A percentile compares a stretch with the other conserved stretches of the same genome.
Evolutionary conservation across 2,888 invertebrate species (phyloP).

Genomic region (Melanotus villosus): DNA sequence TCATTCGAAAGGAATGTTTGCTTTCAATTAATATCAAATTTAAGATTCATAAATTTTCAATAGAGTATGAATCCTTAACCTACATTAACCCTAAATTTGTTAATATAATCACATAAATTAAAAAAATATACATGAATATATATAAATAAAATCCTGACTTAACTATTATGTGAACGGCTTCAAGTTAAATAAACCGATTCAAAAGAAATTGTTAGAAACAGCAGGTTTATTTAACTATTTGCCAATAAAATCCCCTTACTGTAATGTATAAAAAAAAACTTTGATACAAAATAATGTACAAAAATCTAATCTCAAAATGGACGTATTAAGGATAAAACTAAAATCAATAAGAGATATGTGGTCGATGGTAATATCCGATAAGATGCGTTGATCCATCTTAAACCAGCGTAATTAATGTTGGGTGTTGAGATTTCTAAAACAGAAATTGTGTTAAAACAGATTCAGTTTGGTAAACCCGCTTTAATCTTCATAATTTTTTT

Average conservation of each 20-base stretch:
- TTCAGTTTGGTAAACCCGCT: no score
- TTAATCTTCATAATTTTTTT: no score
- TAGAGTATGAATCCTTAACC: not conserved
- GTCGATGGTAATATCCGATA: constrained; percentile 12
- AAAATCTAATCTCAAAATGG: constrained; percentile 30
- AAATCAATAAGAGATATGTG: constrained; percentile 21
- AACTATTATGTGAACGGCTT: no score
- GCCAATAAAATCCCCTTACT: no score
- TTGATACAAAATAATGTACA: not conserved
- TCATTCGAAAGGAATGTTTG: not conserved
- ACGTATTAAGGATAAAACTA: constrained; percentile 22
- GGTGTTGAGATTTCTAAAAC: constrained; percentile 78
- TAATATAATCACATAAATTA: constrained; percentile 4
- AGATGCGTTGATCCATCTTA: constrained; percentile 69
- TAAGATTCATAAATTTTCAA: no score
- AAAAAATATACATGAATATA: not conserved
- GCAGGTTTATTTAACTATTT: no score
- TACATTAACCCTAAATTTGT: not conserved
- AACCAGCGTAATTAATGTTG: constrained; percentile 81
- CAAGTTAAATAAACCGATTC: no score
- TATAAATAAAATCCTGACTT: not conserved
- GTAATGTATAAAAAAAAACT: not conserved
- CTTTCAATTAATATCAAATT: not conserved
- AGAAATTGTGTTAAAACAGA: no score
- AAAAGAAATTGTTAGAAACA: no score